Base-by-base conservation (phyloP, 2,797 vertebrate species). In the Xiphophorus birchmanni region DNA sequence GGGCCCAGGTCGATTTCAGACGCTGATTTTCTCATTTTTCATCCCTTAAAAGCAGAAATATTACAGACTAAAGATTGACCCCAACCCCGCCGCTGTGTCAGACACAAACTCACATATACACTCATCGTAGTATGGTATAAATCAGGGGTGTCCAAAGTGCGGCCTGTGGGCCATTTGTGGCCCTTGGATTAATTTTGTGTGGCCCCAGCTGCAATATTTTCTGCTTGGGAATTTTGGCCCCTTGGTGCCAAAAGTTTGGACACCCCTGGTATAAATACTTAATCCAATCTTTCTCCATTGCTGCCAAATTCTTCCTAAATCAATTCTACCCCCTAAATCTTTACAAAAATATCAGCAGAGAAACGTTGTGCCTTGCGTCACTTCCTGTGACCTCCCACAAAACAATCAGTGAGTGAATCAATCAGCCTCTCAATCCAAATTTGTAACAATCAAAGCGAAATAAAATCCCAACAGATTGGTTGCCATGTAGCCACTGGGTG, bases 351-450 rank as follows among this genome's bases (percentile, higher is more conserved):
- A 80, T 89, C 86, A 82, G 86, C 56, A 50, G 93, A 86, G 80
- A 87, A 94, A 92, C 89, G 81, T 89, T 90, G 96, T 96, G 96
- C 96, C 96, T 96, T 96, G 90, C 92, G 89, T 94, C 87, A 82
- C 89, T 91, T 84, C 52, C 86, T 83, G 85, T 86, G 77, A n/a
- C 75, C 15, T 73, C 80, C 83, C 89, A 89, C 79, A 83, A 91
- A 91, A 83, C 91, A 93, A 93, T 93, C 93, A 86, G 13, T 82
- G 29, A 90, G 78, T 79, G 63, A 84, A 76, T 88, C 91, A 93
- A 93, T 92, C 89, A 91, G 82, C 91, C 78, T 80, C 73, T 92
- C 88, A 93, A 92, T 92, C 87, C 73, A 85, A 72, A 93, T 90
- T 93, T 79, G 77, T 82, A 91, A 95, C 93, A 95, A 95, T 94